phyloP scores from a whole-genome alignment of 1,140 invertebrate species.

The Leptestheria dahalacensis region DNA sequence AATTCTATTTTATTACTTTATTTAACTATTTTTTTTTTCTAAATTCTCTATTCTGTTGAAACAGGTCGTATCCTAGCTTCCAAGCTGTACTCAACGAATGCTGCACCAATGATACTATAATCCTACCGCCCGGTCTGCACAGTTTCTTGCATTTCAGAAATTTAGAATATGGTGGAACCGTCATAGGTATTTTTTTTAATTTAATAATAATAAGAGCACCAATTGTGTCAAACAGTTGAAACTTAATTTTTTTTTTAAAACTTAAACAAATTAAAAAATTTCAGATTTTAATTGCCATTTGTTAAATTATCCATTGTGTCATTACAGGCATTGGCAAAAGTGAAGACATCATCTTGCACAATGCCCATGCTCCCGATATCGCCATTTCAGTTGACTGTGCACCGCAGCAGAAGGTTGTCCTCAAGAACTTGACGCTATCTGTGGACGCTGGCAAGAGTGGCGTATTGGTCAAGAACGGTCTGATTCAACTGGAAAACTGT shows the following conservation, averaged over 20 bases:
- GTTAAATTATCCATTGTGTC: too few relatives aligned
- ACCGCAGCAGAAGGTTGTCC: neutral
- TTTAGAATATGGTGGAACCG: neutral
- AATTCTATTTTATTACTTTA: neutral
- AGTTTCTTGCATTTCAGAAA: neutral
- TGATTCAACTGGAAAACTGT: neutral
- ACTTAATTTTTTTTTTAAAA: neutral
- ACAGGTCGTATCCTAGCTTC: neutral
- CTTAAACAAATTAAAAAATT: neutral
- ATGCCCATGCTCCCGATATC: neutral
- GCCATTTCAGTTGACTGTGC: neutral
- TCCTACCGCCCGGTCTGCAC: neutral
- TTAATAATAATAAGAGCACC: too few relatives aligned
- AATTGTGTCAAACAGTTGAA: too few relatives aligned
- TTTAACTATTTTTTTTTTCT: neutral
- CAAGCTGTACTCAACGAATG: neutral
- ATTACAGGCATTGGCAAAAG: neutral
- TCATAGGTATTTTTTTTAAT: conserved; percentile 3
- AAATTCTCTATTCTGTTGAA: neutral
- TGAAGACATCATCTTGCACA: conserved; percentile 2
- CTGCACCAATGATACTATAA: conserved; percentile 1
- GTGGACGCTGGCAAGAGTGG: neutral
- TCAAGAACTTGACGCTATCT: neutral
- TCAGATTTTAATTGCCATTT: neutral
- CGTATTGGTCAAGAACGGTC: neutral